Evolutionary conservation across 2,888 invertebrate genomes (phyloP).

Genomic region (Aromia moschata): DNA sequence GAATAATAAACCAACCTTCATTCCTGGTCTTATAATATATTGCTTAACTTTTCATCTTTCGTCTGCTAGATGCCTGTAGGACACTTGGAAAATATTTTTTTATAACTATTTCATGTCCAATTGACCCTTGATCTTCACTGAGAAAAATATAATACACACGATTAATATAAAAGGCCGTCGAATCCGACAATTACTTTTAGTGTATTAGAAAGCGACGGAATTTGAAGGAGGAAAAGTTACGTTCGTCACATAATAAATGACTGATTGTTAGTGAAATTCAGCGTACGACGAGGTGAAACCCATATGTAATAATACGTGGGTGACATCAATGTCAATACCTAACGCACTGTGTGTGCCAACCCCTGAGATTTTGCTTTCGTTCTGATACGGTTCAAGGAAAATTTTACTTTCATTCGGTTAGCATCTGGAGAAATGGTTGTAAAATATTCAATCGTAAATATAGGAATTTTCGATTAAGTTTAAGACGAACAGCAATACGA

Average conservation of each 20-base stretch:
- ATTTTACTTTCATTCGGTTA: not conserved
- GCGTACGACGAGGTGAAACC: slow-evolving; percentile 15
- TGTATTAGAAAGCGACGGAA: slow-evolving; percentile 19
- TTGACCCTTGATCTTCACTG: slow-evolving; percentile 3
- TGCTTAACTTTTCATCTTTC: no score
- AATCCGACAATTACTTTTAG: not conserved
- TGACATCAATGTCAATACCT: not conserved
- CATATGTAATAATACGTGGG: slow-evolving; percentile 8
- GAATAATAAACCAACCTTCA: no score
- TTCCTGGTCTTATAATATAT: no score
- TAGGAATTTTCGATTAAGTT: no score
- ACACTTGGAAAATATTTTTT: no score
- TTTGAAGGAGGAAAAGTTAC: not conserved
- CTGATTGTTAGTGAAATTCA: slow-evolving; percentile 18
- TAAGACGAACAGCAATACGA: no score
- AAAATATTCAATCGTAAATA: not conserved
- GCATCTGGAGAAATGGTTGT: no score
- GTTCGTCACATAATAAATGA: slow-evolving; percentile 18
- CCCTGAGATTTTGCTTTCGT: no score
- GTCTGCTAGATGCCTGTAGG: no score
- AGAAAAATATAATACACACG: slow-evolving; percentile 1
- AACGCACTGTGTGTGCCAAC: not conserved
- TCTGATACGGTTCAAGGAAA: no score
- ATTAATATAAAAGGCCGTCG: not conserved
- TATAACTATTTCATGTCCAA: not conserved